Base-by-base conservation (phyloP, 2,888 invertebrate species). In the Eristalis arbustorum region DNA sequence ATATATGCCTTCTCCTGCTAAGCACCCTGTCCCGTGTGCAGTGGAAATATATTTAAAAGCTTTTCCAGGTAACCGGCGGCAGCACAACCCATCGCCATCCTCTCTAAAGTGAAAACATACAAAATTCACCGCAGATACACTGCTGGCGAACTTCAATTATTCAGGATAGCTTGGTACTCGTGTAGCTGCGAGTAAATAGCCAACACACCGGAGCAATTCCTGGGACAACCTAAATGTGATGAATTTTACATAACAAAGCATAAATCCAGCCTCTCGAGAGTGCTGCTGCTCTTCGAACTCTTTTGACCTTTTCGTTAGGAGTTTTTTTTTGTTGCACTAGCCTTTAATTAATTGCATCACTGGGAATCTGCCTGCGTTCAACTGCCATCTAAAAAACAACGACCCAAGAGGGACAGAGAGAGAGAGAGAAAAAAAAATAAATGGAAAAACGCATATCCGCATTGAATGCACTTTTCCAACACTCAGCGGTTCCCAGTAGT, bases 381-480 rank as follows among this genome's bases (percentile, higher is more conserved):
- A 49, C 10, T n/a, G 18, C 13, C 10, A 40, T 10, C 28, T 25
- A 34, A 64, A 40, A 63, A 57, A 59, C 31, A 63, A 57, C 23
- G 56, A 28, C 25, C 11, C 13, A 23, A 4, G 18, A 22, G 22
- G 11, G 8, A 68, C 5, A 49, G 4, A 56, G 34, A 31, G 22
- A 31, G 10, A 4, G 5, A 0, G 5, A 2, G 18, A 6, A 18
- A 4, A 14, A n/a, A n/a, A n/a, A 42, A 25, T 25, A 25, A 2
- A 3, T 25, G 25, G 42, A 49, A 49, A 18, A 49, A 49, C 49
- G 49, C 49, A 49, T 49, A 18, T 49, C 74, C 61, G 73, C 49
- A 64, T 28, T 42, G 66, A 72, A 75, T 84, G 75, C 67, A 80
- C 62, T 84, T 84, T 75, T 80, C 18, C 62, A 67, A 63, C 76